phyloP scores from a whole-genome alignment of 2,888 invertebrate genomes.

The Eristalis tenax region DNA sequence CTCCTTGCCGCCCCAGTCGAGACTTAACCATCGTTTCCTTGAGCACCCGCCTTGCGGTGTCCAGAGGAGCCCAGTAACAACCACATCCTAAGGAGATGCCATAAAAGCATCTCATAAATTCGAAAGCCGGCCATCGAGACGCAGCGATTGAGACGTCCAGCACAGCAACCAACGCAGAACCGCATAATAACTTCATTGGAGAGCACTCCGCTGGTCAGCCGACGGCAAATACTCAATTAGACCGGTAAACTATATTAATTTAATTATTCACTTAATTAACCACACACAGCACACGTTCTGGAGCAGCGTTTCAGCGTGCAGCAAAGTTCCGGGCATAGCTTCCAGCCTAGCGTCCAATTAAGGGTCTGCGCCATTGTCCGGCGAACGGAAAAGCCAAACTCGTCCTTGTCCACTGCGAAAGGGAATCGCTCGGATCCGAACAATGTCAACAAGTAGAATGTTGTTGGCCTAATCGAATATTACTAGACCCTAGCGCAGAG shows the following conservation, averaged over 20 bases:
- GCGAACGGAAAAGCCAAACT: neutral
- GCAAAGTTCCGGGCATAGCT: neutral
- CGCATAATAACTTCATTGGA: neutral
- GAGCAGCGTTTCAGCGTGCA: neutral
- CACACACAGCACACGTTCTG: neutral
- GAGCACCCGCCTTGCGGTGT: neutral
- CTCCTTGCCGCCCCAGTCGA: neutral
- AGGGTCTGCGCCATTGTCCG: neutral
- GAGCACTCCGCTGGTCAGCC: neutral
- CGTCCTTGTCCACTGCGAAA: neutral
- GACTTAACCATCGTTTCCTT: neutral
- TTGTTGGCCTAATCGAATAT: constrained; percentile 38
- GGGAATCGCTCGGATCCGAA: neutral
- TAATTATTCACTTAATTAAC: constrained; percentile 17
- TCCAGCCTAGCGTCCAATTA: neutral
- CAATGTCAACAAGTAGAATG: constrained; percentile 26
- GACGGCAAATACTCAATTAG: constrained; percentile 9
- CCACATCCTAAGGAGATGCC: neutral
- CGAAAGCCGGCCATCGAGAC: neutral
- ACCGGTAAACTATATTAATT: constrained; percentile 4
- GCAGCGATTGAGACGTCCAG: neutral
- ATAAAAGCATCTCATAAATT: neutral
- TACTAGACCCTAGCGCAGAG: constrained; percentile 19
- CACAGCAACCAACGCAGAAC: neutral
- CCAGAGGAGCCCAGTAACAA: neutral